phyloP scores from a whole-genome alignment of 2,888 invertebrate species.

The Acanthosepion esculentum region DNA sequence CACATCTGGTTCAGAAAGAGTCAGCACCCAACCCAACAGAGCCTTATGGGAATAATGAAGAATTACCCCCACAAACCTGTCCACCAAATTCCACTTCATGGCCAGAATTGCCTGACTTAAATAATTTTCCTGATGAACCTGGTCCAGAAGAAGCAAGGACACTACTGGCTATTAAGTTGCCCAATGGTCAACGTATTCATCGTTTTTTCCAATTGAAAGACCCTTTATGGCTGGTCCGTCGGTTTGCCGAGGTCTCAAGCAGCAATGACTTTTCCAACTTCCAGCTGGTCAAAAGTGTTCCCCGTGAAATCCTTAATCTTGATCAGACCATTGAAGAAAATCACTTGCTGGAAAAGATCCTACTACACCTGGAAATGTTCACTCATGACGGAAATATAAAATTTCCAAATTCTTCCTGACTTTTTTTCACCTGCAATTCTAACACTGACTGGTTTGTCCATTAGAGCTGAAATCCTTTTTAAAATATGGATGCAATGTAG shows the following conservation, averaged over 20 bases:
- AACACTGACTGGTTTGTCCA: neutral
- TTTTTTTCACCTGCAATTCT: neutral
- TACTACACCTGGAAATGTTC: neutral
- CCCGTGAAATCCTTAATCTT: neutral
- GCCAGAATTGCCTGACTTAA: neutral
- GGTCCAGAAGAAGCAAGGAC: neutral
- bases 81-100: neutral
- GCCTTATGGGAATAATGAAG: neutral
- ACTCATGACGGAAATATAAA: neutral
- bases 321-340: neutral
- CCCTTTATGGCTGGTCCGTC: neutral
- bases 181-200: neutral
- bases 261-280: neutral
- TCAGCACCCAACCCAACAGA: neutral
- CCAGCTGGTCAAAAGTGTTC: neutral
- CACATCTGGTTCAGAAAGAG: neutral
- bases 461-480: too few relatives aligned
- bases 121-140: neutral
- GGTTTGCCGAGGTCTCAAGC: neutral
- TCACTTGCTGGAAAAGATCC: neutral
- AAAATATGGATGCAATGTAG: too few relatives aligned
- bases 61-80: neutral
- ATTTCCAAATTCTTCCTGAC: too few relatives aligned
- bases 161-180: neutral
- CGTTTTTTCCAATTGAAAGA: neutral